These are phyloP conservation scores for Prinia subflava DNA, from an alignment of 2,113 vertebrate species.

Conservation along the genomic window DNA sequence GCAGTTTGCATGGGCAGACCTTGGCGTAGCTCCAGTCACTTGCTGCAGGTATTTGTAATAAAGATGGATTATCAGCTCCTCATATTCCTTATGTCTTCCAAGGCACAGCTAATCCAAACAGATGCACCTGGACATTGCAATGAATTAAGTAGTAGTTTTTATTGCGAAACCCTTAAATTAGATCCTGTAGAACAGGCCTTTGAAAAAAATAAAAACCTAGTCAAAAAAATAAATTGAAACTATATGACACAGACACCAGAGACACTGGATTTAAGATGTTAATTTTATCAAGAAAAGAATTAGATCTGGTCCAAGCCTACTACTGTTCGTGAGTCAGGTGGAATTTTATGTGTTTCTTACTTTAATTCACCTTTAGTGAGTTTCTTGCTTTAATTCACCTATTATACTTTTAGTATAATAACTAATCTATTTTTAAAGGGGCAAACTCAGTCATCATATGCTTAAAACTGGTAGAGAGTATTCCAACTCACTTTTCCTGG, in stretches of 20 bases:
- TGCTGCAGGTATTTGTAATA: not conserved
- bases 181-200: not conserved
- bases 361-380: not conserved
- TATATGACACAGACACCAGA: not conserved
- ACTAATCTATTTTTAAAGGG: not conserved
- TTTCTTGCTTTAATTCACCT: not conserved
- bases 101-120: not conserved
- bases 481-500: not conserved
- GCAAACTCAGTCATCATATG: not conserved
- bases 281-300: not conserved
- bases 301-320: not conserved
- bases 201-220: not conserved
- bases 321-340: not conserved
- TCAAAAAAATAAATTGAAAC: not conserved
- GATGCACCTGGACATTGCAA: not conserved
- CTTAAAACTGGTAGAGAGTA: not conserved
- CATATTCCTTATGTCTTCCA: not conserved
- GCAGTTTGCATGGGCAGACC: not conserved
- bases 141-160: not conserved
- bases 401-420: not conserved
- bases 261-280: not conserved
- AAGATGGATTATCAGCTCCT: not conserved
- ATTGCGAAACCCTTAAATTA: not conserved
- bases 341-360: not conserved
- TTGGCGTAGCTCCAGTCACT: not conserved